Evolutionary conservation across 2,888 invertebrate species (phyloP), one percentile per base, ranked within the genome.

Genomic region (Acanthosoma haemorrhoidale): DNA sequence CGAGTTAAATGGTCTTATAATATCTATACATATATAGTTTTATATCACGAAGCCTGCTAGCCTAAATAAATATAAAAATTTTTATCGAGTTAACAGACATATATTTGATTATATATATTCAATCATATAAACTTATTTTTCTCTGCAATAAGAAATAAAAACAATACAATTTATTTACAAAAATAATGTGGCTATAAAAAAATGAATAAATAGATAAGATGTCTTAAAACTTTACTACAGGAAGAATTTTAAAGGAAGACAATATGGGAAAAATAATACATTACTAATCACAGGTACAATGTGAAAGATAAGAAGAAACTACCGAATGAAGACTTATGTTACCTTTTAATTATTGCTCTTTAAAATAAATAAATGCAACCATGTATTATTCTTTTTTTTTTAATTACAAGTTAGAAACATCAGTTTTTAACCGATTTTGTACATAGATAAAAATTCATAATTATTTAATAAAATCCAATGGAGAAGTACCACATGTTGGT

Each of bases 221-320:
- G 1, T 43, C 21, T 43, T 43, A 43, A 15, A 63, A 63, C 15
- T 63, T 25, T n/a, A 41, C 41, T 41, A 25, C 21, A 41, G 64
- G 64, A 64, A 64, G 64, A 64, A 39, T 64, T 41, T 51, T 15
- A 64, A 64, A 64, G 64, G 64, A 64, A 64, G 64, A 64, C 64
- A 64, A 64, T 64, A 64, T 64, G 64, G 18, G 15, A 25, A 64
- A 41, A 64, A 38, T 29, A n/a, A 57, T n/a, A n/a, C n/a, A 64
- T 36, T 29, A 64, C 39, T 39, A 64, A 64, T 64, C 29, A 39
- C 64, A 64, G 41, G 64, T 64, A 41, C 64, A 64, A 29, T 51
- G 51, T 51, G 51, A 25, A 51, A 25, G n/a, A 25, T 51, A 51
- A 25, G 51, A 25, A 25, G 25, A 51, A n/a, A 13, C 25, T 51